phyloP scores from a whole-genome alignment of 30 jellyfish, hydroid and myxozoan genomes.

The Clytia hemisphaerica region DNA sequence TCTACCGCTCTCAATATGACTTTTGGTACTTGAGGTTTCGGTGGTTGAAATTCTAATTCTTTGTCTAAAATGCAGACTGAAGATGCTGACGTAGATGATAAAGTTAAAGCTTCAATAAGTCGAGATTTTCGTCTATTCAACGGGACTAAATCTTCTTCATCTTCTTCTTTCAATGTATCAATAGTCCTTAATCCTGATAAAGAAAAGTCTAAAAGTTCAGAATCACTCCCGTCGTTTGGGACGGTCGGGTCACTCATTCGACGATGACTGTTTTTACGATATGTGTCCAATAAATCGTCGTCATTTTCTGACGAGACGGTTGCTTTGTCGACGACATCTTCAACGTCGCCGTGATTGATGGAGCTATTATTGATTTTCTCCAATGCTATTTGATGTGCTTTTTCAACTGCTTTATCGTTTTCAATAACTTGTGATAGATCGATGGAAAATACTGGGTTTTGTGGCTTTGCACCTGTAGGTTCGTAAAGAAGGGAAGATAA shows the following conservation, averaged over 20 bases:
- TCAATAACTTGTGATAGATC: slow-evolving; percentile 85
- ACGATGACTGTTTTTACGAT: slow-evolving; percentile 19
- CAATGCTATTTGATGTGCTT: slow-evolving; percentile 28
- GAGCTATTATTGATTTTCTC: slow-evolving; percentile 22
- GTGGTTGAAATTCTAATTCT: slow-evolving; percentile 70
- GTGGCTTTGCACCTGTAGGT: slow-evolving; percentile 16
- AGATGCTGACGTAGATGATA: slow-evolving; percentile 94
- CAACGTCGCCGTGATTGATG: background rate
- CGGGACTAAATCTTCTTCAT: slow-evolving; percentile 21
- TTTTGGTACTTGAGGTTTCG: slow-evolving; percentile 77
- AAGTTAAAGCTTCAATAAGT: slow-evolving; percentile 75
- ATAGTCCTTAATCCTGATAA: slow-evolving; percentile 20
- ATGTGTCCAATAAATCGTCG: slow-evolving; percentile 16
- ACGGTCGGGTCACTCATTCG: slow-evolving; percentile 10
- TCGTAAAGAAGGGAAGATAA: no score
- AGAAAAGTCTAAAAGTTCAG: slow-evolving; percentile 1
- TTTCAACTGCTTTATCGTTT: slow-evolving; percentile 66
- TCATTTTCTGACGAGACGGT: background rate
- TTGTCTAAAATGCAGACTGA: slow-evolving; percentile 79
- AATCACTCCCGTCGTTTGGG: slow-evolving; percentile 1
- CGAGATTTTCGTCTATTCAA: slow-evolving; percentile 64
- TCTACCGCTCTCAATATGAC: slow-evolving; percentile 55
- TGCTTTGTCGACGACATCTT: background rate
- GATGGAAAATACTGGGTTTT: slow-evolving; percentile 56
- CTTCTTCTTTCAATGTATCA: slow-evolving; percentile 35